Evolutionary conservation across 2,797 vertebrate genomes (phyloP), one percentile per base, ranked within the genome.

Genomic region (Decapterus maruadsi): DNA sequence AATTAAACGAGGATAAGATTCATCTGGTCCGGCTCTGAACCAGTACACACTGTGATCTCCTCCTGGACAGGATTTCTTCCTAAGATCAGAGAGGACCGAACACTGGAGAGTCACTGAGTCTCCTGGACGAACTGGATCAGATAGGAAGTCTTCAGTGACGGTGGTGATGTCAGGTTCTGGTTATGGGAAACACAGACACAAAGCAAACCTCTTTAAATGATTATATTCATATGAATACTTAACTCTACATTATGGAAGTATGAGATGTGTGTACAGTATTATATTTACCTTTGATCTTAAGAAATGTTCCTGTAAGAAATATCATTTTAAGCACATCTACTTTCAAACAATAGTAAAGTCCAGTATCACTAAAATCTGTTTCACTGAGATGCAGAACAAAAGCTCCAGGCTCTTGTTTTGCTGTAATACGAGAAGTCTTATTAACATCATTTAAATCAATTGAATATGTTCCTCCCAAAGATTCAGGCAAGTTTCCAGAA

Each of bases 301-400:
- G n/a, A n/a, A n/a, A n/a, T n/a, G n/a, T n/a, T n/a, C n/a, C n/a
- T n/a, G n/a, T n/a, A n/a, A n/a, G n/a, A n/a, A n/a, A n/a, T n/a
- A n/a, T n/a, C n/a, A n/a, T n/a, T n/a, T n/a, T n/a, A n/a, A n/a
- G n/a, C n/a, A n/a, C n/a, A n/a, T n/a, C n/a, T 11, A 46, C 20
- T 57, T 50, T 59, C 5, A 67, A 14, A 46, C 84, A 88, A 45
- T 76, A 86, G n/a, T 88, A 88, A 55, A 80, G 0, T 59, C 50
- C 86, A 62, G 78, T 46, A 13, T 90, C 82, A 0, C 26, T 75
- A 0, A 9, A 17, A 14, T 34, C 1, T 51, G 75, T 1, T 63
- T 63, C 0, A 10, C 0, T 8, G 13, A 90, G 56, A 6, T 56
- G 8, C 8, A 90, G 43, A 8, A 64, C 0, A 60, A 84, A 87